A percentile compares a stretch with the other conserved stretches of the same genome.
Conservation (phyloP, 2,797 vertebrate genomes). For the Eulemur mongoz region DNA sequence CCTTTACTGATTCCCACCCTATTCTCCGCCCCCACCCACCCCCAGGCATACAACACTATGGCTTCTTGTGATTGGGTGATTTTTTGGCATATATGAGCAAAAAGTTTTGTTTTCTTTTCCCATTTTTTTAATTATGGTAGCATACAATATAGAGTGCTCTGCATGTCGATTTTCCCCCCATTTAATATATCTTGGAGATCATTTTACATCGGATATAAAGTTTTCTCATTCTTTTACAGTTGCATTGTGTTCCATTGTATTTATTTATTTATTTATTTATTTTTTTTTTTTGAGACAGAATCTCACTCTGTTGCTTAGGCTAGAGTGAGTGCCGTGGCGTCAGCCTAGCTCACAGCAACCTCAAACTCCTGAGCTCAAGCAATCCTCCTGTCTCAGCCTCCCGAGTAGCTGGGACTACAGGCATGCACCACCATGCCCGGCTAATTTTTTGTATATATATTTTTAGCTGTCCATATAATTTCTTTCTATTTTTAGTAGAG, state of each 20-base stretch:
- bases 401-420: too few species aligned
- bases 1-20: background rate
- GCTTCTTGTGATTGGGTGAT: background rate
- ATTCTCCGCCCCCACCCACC: background rate
- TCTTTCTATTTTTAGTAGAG: too few species aligned
- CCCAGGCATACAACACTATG: background rate
- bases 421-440: too few species aligned
- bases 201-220: background rate
- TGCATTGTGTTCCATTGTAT: background rate
- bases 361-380: too few species aligned
- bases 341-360: too few species aligned
- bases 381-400: too few species aligned
- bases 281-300: too few species aligned
- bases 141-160: background rate
- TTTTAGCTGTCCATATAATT: too few species aligned
- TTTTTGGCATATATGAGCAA: background rate
- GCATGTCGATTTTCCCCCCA: background rate
- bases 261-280: background rate
- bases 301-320: too few species aligned
- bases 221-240: background rate
- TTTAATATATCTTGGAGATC: background rate
- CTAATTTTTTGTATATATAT: too few species aligned
- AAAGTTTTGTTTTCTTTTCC: background rate
- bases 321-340: too few species aligned
- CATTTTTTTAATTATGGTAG: background rate